Base-by-base conservation (phyloP, 1,140 invertebrate genomes). In the Bombyx mandarina region DNA sequence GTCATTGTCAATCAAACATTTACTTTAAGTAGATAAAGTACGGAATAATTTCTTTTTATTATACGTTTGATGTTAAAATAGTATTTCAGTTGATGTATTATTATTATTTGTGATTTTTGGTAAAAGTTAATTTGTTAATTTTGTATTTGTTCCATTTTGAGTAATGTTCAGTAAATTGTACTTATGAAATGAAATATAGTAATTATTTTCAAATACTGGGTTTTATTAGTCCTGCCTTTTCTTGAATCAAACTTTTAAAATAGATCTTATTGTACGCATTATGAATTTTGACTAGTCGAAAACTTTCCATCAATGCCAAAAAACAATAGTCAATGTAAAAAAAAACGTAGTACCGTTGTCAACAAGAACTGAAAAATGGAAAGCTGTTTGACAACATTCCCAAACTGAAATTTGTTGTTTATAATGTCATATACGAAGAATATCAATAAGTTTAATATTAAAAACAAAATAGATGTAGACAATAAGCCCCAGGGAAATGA, bases 351-450 rank as follows among this genome's bases (percentile, higher is more conserved):
- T 47, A n/a, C 10, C 7, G 46, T 47, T 47, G 46, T 47, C 46
- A 18, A 35, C 26, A 35, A 35, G 68, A 77, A 70, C 71, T 72
- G 67, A 77, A 84, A 83, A 81, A 82, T 79, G 78, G 71, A 77
- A 78, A 82, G 69, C 68, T 69, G 78, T 86, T 84, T 84, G 82
- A 84, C 82, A 82, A 79, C 76, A 69, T 64, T 76, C 60, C 73
- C 70, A 77, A 68, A 77, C 68, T 81, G 79, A 86, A 86, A 86
- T 85, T 86, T 77, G 74, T 76, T 78, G 83, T 86, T 78, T 58
- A 73, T 78, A 83, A 79, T 86, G 83, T 86, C 83, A 83, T 51
- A 78, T 63, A 73, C 80, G 69, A 86, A 78, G 79, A 83, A 76
- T 79, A 70, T 62, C 71, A 60, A 71, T 57, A 81, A 83, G 81